These are phyloP conservation scores for Lithophane semibrunnea DNA, from an alignment of 2,888 invertebrate genomes.

Conservation along the genomic window DNA sequence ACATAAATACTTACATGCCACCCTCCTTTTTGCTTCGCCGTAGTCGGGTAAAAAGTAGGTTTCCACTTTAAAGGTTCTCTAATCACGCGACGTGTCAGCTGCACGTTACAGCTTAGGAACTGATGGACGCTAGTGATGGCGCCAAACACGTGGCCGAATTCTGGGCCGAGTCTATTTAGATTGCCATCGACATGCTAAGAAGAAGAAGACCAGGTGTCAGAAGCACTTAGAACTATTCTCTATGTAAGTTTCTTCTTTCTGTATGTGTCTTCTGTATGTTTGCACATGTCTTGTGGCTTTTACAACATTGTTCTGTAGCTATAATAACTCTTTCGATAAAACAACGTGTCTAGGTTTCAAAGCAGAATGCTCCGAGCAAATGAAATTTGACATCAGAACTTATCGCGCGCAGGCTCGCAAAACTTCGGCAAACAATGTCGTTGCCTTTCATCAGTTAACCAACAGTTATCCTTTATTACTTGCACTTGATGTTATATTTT, in stretches of 20 bases:
- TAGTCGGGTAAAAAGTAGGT: neutral
- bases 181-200: no score
- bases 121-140: no score
- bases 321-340: neutral
- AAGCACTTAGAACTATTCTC: neutral
- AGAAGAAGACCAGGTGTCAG: neutral
- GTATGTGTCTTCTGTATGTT: no score
- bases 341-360: constrained; percentile 20
- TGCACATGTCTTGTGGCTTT: no score
- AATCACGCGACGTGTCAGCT: no score
- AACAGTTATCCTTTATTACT: neutral
- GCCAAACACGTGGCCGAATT: no score
- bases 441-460: neutral
- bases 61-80: neutral
- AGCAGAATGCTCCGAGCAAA: neutral
- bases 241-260: no score
- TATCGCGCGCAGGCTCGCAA: neutral
- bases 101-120: no score
- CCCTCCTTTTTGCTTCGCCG: no score
- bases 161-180: no score
- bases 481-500: neutral
- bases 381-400: neutral
- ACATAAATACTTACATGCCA: no score
- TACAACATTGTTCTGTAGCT: neutral
- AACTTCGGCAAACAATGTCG: neutral